Evolutionary conservation across 2,113 vertebrate genomes (phyloP).

Genomic region (Chaetura pelagica): DNA sequence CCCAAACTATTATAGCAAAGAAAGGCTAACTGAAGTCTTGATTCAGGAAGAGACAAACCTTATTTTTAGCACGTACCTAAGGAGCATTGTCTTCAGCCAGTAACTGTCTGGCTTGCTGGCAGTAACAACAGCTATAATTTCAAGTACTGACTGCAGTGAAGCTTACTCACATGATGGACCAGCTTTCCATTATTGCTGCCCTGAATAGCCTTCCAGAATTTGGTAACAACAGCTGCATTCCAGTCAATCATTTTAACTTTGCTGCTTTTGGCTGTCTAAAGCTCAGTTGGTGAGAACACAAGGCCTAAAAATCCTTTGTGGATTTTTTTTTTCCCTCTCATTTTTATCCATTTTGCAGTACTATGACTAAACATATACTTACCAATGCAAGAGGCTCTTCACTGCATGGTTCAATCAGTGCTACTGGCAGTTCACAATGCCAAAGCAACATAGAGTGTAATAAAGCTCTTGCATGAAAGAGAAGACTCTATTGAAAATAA

Average conservation of each 20-base stretch:
- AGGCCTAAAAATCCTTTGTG: background rate
- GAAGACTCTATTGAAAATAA: background rate
- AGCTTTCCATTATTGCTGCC: background rate
- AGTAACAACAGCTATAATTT: background rate
- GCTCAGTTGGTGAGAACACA: background rate
- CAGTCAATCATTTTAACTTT: background rate
- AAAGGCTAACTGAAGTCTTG: background rate
- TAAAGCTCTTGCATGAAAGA: background rate
- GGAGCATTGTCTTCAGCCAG: background rate
- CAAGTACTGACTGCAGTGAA: background rate
- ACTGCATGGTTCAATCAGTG: background rate
- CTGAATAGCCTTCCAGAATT: background rate
- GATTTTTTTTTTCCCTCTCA: background rate
- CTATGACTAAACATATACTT: background rate
- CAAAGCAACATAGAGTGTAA: background rate
- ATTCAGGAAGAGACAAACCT: background rate
- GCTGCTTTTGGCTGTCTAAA: background rate
- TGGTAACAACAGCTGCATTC: background rate
- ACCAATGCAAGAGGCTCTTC: background rate
- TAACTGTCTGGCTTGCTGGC: background rate
- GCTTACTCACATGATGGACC: background rate
- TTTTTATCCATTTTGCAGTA: background rate
- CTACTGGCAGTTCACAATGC: background rate
- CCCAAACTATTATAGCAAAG: background rate
- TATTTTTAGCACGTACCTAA: background rate